Conservation (phyloP, 1,140 invertebrate genomes). For the Doryteuthis pealeii region DNA sequence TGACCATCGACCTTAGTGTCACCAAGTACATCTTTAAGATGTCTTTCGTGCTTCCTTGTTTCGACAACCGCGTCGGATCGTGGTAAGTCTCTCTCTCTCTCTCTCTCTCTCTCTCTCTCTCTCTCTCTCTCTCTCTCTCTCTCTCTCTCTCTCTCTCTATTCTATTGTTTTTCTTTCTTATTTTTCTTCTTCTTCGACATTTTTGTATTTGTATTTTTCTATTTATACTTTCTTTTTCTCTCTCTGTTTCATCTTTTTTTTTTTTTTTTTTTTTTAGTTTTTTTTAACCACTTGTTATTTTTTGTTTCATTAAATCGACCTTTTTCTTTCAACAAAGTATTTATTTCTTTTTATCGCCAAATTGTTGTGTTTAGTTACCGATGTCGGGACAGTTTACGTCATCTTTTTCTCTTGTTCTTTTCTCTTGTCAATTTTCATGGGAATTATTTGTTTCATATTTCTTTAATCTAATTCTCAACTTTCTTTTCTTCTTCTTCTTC, state of each 20-base stretch:
- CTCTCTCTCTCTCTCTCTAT: neutral
- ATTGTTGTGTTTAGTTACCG: no score
- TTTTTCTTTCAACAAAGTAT: no score
- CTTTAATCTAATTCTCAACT: neutral
- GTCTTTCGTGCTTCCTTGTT: slow-evolving; percentile 44
- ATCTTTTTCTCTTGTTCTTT: neutral
- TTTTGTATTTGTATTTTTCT: no score
- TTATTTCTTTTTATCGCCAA: no score
- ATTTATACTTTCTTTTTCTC: no score
- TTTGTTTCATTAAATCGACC: no score
- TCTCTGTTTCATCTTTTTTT: no score
- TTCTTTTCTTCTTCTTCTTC: slow-evolving; percentile 19
- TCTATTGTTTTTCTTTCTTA: slow-evolving; percentile 8
- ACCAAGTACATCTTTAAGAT: slow-evolving; percentile 47
- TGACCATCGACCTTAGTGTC: slow-evolving; percentile 43
- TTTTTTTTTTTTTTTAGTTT: no score
- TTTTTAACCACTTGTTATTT: neutral
- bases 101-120: slow-evolving; percentile 11
- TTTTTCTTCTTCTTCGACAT: neutral
- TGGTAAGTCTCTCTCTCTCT: slow-evolving; percentile 36
- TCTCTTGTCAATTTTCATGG: neutral
- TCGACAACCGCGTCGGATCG: slow-evolving; percentile 39
- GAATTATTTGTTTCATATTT: neutral
- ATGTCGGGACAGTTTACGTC: no score
- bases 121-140: slow-evolving; percentile 3